These are phyloP conservation scores for Nomada hirtipes DNA, from an alignment of 2,888 invertebrate genomes.

Conservation along the genomic window DNA sequence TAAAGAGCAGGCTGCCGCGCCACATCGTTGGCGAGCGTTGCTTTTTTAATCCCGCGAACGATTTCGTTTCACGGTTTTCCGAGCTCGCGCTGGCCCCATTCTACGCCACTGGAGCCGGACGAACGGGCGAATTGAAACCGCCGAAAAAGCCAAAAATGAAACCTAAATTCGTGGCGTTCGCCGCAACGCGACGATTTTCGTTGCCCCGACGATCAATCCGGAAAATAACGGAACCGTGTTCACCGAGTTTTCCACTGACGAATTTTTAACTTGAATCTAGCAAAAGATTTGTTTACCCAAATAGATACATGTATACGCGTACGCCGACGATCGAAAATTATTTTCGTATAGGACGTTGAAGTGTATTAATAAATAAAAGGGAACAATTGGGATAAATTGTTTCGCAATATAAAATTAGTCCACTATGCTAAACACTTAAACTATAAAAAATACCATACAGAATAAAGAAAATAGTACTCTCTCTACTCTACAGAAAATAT, in stretches of 20 bases:
- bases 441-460: no score
- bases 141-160: conserved; percentile 32
- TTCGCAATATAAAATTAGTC: no score
- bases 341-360: no score
- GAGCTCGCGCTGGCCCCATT: not conserved
- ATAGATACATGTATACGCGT: no score
- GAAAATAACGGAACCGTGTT: conserved; percentile 15
- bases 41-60: conserved; percentile 4
- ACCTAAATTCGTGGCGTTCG: conserved; percentile 30
- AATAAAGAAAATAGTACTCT: no score
- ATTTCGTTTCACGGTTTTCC: conserved; percentile 15
- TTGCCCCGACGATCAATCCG: conserved; percentile 15
- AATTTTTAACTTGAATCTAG: not conserved
- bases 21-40: not conserved
- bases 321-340: no score
- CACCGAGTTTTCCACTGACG: not conserved
- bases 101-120: not conserved
- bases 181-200: conserved; percentile 18
- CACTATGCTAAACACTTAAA: no score
- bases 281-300: not conserved
- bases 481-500: no score
- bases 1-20: not conserved
- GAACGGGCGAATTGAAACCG: conserved; percentile 23
- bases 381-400: no score
- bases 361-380: no score